Evolutionary conservation across 2,113 vertebrate species (phyloP).

Genomic region (Pelecanoides urinatrix): DNA sequence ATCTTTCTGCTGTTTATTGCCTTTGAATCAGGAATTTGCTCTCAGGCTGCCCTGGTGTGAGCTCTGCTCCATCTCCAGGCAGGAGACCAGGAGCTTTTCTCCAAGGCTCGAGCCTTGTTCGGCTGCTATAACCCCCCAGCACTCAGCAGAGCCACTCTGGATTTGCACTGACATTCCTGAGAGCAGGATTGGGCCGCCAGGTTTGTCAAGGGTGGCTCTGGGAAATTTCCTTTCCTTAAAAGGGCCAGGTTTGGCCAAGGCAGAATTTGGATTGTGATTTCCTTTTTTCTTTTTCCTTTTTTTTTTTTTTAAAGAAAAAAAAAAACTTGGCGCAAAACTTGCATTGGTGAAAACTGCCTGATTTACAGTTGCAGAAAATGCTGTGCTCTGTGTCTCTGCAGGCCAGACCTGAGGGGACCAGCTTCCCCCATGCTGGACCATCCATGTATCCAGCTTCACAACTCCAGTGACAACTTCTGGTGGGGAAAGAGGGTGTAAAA

Average conservation of each 20-base stretch:
- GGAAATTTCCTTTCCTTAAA: conserved; percentile 62
- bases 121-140: neutral
- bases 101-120: neutral
- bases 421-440: neutral
- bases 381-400: neutral
- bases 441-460: neutral
- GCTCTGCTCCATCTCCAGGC: neutral
- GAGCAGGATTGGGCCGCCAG: conserved; percentile 22
- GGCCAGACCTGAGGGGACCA: neutral
- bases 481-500: neutral
- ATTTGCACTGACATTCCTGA: neutral
- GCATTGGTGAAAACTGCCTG: neutral
- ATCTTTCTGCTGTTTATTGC: neutral
- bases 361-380: neutral
- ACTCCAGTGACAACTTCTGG: neutral
- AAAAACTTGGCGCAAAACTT: neutral
- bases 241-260: conserved; percentile 32
- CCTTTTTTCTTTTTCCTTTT: neutral
- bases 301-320: too few relatives aligned
- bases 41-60: neutral
- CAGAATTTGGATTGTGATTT: conserved; percentile 10
- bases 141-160: neutral
- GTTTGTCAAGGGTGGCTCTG: conserved; percentile 42
- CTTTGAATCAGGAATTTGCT: neutral
- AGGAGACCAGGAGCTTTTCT: neutral